A percentile compares a stretch with the other conserved stretches of the same genome.
Evolutionary conservation across 1,140 invertebrate species (phyloP).

Genomic region (Drosophila sucinea): DNA sequence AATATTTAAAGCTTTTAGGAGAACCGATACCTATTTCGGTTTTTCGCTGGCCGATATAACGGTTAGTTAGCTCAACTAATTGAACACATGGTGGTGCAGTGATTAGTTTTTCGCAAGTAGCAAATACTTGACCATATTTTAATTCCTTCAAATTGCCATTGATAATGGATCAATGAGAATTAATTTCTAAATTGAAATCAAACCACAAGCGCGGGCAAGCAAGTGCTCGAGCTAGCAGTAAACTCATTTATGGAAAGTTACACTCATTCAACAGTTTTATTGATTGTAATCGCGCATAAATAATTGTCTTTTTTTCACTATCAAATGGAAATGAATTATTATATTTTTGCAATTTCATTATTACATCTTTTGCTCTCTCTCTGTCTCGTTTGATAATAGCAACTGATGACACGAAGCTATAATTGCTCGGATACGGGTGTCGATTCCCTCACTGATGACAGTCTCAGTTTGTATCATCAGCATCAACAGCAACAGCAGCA

Average conservation of each 20-base stretch:
- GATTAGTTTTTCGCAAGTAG: too few relatives aligned
- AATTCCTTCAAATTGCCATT: too few relatives aligned
- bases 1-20: too few relatives aligned
- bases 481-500: neutral
- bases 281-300: conserved; percentile 1
- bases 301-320: neutral
- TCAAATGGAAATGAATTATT: neutral
- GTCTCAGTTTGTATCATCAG: conserved; percentile 70
- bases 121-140: too few relatives aligned
- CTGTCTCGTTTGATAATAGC: conserved; percentile 7
- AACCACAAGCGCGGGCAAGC: neutral
- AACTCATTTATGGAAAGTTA: neutral
- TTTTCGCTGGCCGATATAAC: too few relatives aligned
- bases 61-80: too few relatives aligned
- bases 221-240: neutral
- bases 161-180: neutral
- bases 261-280: neutral
- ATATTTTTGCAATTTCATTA: conserved; percentile 5
- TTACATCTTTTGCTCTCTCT: neutral
- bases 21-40: too few relatives aligned
- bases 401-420: conserved; percentile 81
- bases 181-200: neutral
- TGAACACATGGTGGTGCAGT: too few relatives aligned
- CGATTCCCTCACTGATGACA: conserved; percentile 77
- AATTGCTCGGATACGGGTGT: conserved; percentile 71